Evolutionary conservation across 1,140 invertebrate genomes (phyloP).

Genomic region (Drosophila bifasciata): DNA sequence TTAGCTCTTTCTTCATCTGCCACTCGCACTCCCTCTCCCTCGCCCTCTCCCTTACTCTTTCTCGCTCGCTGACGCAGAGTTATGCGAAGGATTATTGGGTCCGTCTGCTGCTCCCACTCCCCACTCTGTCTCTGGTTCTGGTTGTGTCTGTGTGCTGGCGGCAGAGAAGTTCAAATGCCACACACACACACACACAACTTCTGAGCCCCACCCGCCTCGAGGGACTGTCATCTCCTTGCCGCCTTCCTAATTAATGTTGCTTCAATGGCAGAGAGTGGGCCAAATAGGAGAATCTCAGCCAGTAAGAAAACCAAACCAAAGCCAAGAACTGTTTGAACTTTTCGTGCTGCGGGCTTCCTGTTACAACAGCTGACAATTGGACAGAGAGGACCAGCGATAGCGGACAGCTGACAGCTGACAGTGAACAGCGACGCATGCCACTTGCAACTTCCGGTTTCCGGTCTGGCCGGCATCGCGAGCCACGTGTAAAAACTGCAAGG

Average conservation of each 20-base stretch:
- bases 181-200: neutral
- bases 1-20: neutral
- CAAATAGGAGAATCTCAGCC: neutral
- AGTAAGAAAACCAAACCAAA: constrained; percentile 12
- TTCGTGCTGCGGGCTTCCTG: constrained; percentile 4
- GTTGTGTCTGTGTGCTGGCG: neutral
- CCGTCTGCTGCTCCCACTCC: neutral
- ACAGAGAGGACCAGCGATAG: constrained; percentile 1
- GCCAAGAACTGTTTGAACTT: constrained; percentile 15
- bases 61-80: constrained; percentile 14
- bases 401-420: constrained; percentile 19
- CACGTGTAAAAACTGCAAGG: constrained; percentile 43
- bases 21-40: too few relatives aligned
- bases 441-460: constrained; percentile 74
- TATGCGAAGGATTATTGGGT: constrained; percentile 21
- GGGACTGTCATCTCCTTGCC: constrained; percentile 27
- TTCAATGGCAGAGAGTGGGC: neutral
- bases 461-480: constrained; percentile 25
- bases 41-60: too few relatives aligned
- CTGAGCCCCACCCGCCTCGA: neutral
- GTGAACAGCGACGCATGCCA: constrained; percentile 65
- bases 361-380: constrained; percentile 7
- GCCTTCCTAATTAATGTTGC: constrained; percentile 58
- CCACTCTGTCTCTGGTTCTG: neutral
- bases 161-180: neutral